phyloP scores from a whole-genome alignment of 2,113 vertebrate species.

The Peromyscus polionotus region DNA sequence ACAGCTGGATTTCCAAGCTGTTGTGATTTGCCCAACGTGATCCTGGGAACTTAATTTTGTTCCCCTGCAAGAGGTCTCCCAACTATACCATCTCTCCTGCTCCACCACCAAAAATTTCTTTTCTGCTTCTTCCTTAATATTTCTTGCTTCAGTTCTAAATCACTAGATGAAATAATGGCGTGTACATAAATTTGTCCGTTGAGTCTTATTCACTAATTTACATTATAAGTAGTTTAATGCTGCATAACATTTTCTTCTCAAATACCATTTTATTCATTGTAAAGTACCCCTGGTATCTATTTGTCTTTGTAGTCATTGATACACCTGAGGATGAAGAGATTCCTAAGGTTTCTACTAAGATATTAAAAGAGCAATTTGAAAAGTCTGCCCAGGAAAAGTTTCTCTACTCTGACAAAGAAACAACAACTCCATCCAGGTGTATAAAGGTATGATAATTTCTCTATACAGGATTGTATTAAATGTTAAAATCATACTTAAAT shows the following conservation, averaged over 20 bases:
- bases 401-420: conserved; percentile 80
- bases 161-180: background rate
- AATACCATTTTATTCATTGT: background rate
- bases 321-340: conserved; percentile 90
- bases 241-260: conserved; percentile 8
- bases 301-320: conserved; percentile 84
- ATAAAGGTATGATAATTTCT: conserved; percentile 90
- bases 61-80: background rate
- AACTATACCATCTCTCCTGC: too few species aligned
- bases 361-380: conserved; percentile 95
- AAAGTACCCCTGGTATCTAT: conserved; percentile 59
- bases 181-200: background rate
- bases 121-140: background rate
- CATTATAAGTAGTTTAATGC: background rate
- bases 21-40: background rate
- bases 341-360: conserved; percentile 93
- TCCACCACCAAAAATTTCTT: background rate
- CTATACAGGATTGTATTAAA: conserved; percentile 10
- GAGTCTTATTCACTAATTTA: background rate
- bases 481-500: conserved; percentile 2
- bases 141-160: conserved; percentile 28
- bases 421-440: conserved; percentile 88
- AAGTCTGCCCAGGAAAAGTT: conserved; percentile 91
- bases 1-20: background rate
- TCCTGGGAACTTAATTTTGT: background rate